phyloP scores from a whole-genome alignment of 2,797 vertebrate genomes.

The Ara ararauna region DNA sequence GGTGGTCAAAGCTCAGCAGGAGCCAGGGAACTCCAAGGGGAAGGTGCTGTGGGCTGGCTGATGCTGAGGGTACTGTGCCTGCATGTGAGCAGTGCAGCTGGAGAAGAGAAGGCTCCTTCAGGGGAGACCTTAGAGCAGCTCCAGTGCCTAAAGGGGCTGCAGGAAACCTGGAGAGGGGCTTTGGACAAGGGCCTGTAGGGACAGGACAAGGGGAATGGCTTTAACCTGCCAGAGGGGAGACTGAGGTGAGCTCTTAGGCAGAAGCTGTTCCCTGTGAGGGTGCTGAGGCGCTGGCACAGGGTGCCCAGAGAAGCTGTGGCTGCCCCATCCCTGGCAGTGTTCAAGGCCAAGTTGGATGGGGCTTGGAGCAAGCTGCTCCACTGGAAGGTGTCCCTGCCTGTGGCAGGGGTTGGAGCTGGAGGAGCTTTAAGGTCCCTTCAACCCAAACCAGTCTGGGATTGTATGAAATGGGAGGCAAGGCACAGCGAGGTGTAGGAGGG shows the following conservation, averaged over 20 bases:
- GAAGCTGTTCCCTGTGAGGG: too few species aligned
- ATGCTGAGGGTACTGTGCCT: background rate
- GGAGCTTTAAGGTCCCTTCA: background rate
- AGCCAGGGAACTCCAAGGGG: background rate
- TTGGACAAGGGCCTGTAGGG: too few species aligned
- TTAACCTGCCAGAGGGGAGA: too few species aligned
- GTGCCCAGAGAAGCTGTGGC: too few species aligned
- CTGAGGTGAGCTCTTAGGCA: too few species aligned
- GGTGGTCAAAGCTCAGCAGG: background rate
- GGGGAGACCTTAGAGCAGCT: background rate
- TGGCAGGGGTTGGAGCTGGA: background rate
- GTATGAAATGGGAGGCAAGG: background rate
- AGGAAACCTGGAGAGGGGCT: background rate
- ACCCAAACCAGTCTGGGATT: background rate
- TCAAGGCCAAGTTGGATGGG: too few species aligned
- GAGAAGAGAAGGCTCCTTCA: background rate
- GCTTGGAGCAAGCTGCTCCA: too few species aligned
- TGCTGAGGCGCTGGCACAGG: too few species aligned
- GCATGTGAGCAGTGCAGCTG: background rate
- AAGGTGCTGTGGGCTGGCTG: background rate
- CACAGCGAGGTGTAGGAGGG: accelerated
- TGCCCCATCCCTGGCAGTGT: too few species aligned
- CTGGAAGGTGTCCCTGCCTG: too few species aligned
- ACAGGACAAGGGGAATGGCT: too few species aligned
- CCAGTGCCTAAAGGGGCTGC: background rate